Conservation (phyloP, 2,888 invertebrate species). For the Pandemis heparana region DNA sequence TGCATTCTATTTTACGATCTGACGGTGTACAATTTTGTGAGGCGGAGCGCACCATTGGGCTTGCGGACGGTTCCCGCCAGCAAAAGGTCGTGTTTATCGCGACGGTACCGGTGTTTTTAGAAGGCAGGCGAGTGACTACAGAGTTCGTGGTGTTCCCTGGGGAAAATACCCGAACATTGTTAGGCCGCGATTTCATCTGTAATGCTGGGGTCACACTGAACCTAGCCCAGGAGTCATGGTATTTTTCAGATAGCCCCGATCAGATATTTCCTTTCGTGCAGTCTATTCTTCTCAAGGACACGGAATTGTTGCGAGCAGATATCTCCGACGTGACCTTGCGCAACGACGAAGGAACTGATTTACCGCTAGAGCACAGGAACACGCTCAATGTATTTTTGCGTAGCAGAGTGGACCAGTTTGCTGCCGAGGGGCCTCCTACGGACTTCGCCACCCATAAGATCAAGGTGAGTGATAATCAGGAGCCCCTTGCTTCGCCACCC, state of each 20-base stretch:
- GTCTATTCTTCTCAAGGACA: background rate
- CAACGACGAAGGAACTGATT: conserved; percentile 3
- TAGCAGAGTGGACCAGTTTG: conserved; percentile 4
- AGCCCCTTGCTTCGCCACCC: conserved; percentile 2
- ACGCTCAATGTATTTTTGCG: conserved; percentile 10
- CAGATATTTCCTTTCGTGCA: background rate
- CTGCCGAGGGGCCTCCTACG: background rate
- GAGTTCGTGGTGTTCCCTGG: conserved; percentile 17
- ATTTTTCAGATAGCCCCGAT: background rate
- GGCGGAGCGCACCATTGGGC: conserved; percentile 7
- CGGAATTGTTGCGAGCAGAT: conserved; percentile 13
- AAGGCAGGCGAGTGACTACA: background rate
- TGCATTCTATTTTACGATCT: too few species aligned
- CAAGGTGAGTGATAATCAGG: conserved; percentile 16
- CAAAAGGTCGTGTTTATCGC: background rate
- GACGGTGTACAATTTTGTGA: too few species aligned
- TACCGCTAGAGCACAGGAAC: background rate
- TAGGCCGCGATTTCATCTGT: background rate
- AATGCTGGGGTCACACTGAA: background rate
- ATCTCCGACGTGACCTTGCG: conserved; percentile 7
- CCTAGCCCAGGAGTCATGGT: background rate
- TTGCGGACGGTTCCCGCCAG: conserved; percentile 15
- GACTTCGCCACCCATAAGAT: conserved; percentile 6
- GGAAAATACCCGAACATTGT: background rate
- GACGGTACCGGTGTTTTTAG: background rate